Conservation (phyloP, 2,888 invertebrate species). For the Cheilosia variabilis region DNA sequence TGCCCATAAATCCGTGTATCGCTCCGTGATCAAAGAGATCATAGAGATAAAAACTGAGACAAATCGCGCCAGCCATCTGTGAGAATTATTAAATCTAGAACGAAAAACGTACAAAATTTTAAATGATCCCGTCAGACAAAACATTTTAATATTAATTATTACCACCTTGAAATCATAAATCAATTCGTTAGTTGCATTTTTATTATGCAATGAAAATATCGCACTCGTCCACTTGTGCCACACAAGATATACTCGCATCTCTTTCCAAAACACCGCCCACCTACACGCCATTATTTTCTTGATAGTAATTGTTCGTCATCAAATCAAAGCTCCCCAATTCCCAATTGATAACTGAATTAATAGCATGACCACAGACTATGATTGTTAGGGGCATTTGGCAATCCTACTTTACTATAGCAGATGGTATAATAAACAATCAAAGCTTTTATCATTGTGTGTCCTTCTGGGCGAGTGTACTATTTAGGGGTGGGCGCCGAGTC, state of each 20-base stretch:
- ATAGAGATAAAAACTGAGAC: no score
- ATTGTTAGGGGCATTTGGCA: constrained; percentile 25
- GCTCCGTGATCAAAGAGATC: no score
- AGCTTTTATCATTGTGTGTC: constrained; percentile 39
- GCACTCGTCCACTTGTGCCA: not conserved
- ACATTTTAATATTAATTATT: no score
- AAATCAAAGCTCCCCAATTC: constrained; percentile 47
- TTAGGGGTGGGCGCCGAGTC: not conserved
- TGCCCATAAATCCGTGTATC: no score
- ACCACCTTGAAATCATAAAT: no score
- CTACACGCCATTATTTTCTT: not conserved
- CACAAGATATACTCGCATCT: not conserved
- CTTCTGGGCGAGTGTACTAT: constrained; percentile 1
- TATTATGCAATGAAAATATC: not conserved
- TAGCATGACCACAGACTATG: constrained; percentile 29
- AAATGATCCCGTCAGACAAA: no score
- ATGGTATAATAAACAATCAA: constrained; percentile 50
- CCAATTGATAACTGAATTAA: constrained; percentile 57
- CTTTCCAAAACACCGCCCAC: not conserved
- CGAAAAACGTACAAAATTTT: no score
- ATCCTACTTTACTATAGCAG: constrained; percentile 22
- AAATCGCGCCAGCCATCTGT: no score
- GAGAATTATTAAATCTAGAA: no score
- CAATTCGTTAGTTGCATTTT: no score
- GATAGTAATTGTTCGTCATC: constrained; percentile 31